A percentile compares a stretch with the other conserved stretches of the same genome.
These are phyloP conservation scores for Heterocephalus glaber DNA, from an alignment of 2,113 vertebrate genomes.

Conservation along the genomic window DNA sequence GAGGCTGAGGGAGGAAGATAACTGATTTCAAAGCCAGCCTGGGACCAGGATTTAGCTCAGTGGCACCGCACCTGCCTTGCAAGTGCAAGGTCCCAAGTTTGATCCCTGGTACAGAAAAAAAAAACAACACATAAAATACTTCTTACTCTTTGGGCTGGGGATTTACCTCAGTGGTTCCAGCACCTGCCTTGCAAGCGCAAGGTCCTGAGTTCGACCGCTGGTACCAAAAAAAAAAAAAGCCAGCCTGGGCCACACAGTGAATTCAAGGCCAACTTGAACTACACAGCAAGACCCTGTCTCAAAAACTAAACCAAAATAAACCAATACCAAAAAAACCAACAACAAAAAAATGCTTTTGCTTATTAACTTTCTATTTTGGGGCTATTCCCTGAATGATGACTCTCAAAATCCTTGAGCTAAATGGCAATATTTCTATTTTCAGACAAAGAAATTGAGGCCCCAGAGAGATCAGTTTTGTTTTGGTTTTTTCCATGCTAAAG, in stretches of 20 bases:
- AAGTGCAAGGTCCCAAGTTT: too few species aligned
- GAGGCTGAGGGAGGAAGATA: neutral
- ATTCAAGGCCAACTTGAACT: neutral
- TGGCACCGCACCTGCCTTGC: too few species aligned
- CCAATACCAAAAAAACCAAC: neutral
- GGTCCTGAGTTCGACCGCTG: too few species aligned
- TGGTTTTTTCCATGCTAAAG: neutral
- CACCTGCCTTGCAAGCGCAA: too few species aligned
- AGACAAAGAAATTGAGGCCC: conserved; percentile 13
- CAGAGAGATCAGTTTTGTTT: neutral
- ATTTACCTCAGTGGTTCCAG: neutral
- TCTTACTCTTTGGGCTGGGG: too few species aligned
- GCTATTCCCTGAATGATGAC: neutral
- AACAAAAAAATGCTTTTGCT: neutral
- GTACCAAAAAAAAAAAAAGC: too few species aligned
- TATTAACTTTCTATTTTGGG: neutral
- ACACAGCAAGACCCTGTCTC: neutral
- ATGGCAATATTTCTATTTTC: neutral
- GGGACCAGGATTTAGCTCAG: too few species aligned
- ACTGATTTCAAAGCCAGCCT: neutral
- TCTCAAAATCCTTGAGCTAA: conserved; percentile 43
- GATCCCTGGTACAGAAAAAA: too few species aligned
- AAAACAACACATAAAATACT: too few species aligned
- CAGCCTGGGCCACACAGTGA: neutral
- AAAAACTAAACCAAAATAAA: neutral